Evolutionary conservation across 23 tunicate genomes (phyloP), one percentile per base, ranked within the genome.

Genomic region (Styela plicata): DNA sequence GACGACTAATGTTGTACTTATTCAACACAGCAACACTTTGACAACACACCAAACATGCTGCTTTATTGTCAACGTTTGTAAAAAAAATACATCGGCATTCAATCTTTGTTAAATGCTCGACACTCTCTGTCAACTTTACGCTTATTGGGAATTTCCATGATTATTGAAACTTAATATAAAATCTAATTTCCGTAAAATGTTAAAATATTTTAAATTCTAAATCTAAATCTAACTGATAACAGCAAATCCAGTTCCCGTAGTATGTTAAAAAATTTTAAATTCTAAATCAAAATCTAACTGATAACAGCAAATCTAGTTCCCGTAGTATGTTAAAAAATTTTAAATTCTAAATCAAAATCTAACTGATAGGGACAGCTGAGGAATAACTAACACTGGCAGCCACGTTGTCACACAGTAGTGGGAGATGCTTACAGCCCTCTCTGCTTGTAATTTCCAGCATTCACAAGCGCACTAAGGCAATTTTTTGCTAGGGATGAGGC

Each of bases 101-200:
- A 85, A 79, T 85, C 81, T 74, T 87, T 87, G 83, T 74, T 83
- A 74, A 87, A 87, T 87, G 32, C 91, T 31, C 91, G 87, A 83
- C 86, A 87, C 83, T 83, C 86, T 34, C 24, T 82, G 83, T 87
- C 91, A 74, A 87, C 86, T 87, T 74, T 83, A 82, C 84, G 93
- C 84, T 88, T 88, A 84, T 88, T 88, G 84, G 93, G 63, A 78
- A 66, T 66, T 33, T 88, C 93, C 93, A 57, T 83, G 37, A 20
- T 33, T 64, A 80, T 13, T 44, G 13, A 44, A 44, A 44, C 57
- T 44, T 44, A 44, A 44, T 44, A 44, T 44, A 44, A 44, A 44
- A 44, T 44, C 7, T 44, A 44, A 44, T 44, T 44, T 44, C 57
- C 13, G 13, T 5, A 44, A 44, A 5, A 7, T 64, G 19, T 64